These are phyloP conservation scores for Melinaea menophilus DNA, from an alignment of 2,888 invertebrate species.

Conservation along the genomic window DNA sequence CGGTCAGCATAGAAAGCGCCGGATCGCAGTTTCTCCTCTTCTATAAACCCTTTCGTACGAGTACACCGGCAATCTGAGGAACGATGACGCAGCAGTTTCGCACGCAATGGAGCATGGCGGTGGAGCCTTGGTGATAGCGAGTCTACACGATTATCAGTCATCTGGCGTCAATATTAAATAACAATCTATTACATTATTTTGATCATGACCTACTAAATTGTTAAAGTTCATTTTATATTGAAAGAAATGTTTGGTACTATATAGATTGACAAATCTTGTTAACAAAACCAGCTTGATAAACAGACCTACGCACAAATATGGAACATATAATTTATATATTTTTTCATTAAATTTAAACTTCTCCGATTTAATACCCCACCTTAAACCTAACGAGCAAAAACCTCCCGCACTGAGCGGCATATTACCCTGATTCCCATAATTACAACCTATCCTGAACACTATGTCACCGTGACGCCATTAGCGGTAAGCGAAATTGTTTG, in stretches of 20 bases:
- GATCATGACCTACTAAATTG: too few relatives aligned
- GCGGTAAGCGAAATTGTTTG: conserved; percentile 65
- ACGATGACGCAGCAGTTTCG: conserved; percentile 58
- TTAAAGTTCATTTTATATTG: too few relatives aligned
- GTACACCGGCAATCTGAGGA: conserved; percentile 54
- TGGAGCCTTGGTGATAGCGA: conserved; percentile 39
- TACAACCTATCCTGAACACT: conserved; percentile 65
- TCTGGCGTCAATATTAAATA: too few relatives aligned
- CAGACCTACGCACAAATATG: too few relatives aligned
- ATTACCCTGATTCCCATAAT: conserved; percentile 74
- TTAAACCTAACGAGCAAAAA: conserved; percentile 30
- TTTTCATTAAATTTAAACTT: neutral
- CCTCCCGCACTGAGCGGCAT: conserved; percentile 56
- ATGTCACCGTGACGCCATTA: conserved; percentile 75
- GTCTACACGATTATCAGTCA: neutral
- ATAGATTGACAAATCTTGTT: too few relatives aligned
- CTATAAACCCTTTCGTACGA: conserved; percentile 42
- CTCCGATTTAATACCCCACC: conserved; percentile 31
- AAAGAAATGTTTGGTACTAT: too few relatives aligned
- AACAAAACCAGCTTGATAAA: too few relatives aligned
- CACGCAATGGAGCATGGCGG: conserved; percentile 46
- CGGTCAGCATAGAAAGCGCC: conserved; percentile 24
- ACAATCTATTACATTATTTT: too few relatives aligned
- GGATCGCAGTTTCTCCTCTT: conserved; percentile 27
- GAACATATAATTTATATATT: neutral